Conservation (phyloP, 2,888 invertebrate genomes). For the Cataglyphis altisquamis region DNA sequence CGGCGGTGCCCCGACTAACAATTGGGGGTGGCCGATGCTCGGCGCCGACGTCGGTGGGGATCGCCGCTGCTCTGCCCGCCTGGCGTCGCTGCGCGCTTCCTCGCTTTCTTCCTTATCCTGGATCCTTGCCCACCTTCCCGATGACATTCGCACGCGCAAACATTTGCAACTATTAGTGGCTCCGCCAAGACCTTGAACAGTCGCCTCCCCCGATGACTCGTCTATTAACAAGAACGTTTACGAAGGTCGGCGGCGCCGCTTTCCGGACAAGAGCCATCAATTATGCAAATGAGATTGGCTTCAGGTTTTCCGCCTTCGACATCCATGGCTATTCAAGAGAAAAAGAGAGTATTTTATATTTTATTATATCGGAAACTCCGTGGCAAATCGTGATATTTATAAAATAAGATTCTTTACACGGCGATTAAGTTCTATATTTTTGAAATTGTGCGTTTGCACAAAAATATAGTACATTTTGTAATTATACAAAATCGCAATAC, state of each 20-base stretch:
- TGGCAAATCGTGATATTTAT: not conserved
- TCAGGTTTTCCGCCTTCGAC: not conserved
- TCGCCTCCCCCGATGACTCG: not conserved
- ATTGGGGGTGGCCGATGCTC: slow-evolving; percentile 10
- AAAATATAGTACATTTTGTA: not conserved
- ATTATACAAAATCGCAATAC: not conserved
- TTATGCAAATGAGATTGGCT: slow-evolving; percentile 1
- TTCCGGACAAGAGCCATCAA: not conserved
- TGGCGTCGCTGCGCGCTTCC: slow-evolving; percentile 57
- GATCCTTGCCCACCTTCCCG: slow-evolving; percentile 2
- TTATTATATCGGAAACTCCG: not conserved
- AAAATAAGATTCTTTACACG: not conserved
- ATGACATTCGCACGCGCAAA: not conserved
- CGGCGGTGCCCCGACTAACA: slow-evolving; percentile 66
- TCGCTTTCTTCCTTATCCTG: slow-evolving; percentile 26
- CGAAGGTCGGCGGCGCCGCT: slow-evolving; percentile 1
- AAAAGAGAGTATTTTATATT: not conserved
- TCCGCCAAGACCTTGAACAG: not conserved
- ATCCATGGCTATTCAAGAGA: not conserved
- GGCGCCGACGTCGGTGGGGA: slow-evolving; percentile 42
- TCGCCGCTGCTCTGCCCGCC: slow-evolving; percentile 54
- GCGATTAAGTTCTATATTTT: not conserved
- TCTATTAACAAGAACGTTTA: not conserved
- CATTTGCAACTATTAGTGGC: too few species aligned
- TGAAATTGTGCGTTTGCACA: not conserved